Percentiles rank a stretch among this genome's conserved stretches.
These are phyloP conservation scores for Ptilorrhoa leucosticta DNA, from an alignment of 2,113 vertebrate genomes.

Conservation along the genomic window DNA sequence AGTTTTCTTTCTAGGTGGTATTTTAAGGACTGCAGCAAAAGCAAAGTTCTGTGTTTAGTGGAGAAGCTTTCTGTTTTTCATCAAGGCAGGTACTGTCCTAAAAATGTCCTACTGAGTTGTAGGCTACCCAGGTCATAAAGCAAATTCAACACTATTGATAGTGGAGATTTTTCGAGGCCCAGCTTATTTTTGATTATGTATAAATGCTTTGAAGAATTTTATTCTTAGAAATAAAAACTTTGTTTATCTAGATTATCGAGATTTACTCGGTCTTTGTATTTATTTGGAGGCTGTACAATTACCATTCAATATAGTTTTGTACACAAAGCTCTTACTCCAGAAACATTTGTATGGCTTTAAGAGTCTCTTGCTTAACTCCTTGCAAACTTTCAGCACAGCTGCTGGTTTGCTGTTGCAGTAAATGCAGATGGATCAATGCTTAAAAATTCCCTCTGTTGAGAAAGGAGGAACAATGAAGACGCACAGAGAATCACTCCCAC, in stretches of 20 bases:
- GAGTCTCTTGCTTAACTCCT: background rate
- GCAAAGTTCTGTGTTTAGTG: background rate
- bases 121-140: background rate
- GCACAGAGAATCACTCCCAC: background rate
- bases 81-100: background rate
- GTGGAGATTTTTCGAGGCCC: background rate
- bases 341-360: conserved; percentile 6
- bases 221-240: background rate
- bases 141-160: background rate
- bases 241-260: background rate
- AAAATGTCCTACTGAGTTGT: background rate
- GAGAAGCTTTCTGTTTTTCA: background rate
- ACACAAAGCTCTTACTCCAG: background rate
- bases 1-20: background rate
- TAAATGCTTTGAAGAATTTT: background rate
- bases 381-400: background rate
- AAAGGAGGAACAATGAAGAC: background rate
- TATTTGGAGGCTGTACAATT: background rate
- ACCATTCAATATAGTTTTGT: background rate
- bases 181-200: background rate
- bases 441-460: background rate
- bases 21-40: background rate
- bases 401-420: background rate
- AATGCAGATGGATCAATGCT: background rate
- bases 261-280: background rate